phyloP scores from a whole-genome alignment of 1,140 invertebrate species.

The Spodoptera frugiperda region DNA sequence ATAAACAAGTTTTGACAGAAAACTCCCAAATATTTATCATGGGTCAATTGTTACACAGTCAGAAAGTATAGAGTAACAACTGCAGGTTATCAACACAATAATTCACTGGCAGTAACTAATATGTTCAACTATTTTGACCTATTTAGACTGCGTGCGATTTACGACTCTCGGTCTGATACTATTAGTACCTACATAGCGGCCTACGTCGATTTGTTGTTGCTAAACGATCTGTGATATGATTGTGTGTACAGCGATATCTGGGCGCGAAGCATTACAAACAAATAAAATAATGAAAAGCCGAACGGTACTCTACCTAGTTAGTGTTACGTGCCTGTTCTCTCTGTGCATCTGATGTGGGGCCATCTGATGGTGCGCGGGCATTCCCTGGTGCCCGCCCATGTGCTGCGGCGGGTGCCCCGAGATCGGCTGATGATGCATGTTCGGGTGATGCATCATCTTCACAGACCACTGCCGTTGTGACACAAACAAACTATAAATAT shows the following conservation, averaged over 20 bases:
- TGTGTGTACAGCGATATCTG: constrained; percentile 25
- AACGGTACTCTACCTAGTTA: constrained; percentile 79
- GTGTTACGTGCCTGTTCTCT: constrained; percentile 84
- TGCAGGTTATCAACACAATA: constrained; percentile 8
- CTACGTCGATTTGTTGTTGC: constrained; percentile 10
- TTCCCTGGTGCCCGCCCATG: constrained; percentile 76
- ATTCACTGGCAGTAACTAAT: not conserved
- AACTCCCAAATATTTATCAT: not conserved
- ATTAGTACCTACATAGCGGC: constrained; percentile 1
- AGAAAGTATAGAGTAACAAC: not conserved
- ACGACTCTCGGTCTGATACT: constrained; percentile 18
- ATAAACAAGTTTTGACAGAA: constrained; percentile 30
- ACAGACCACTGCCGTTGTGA: constrained; percentile 65
- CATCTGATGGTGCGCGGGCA: constrained; percentile 80
- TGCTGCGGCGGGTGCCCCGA: constrained; percentile 82
- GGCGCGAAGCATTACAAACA: constrained; percentile 51
- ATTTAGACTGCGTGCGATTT: constrained; percentile 15
- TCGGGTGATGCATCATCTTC: constrained; percentile 85
- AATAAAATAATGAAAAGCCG: constrained; percentile 74
- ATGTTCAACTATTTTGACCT: constrained; percentile 40
- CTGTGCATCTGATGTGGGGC: constrained; percentile 82
- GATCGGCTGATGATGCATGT: constrained; percentile 85
- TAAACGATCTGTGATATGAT: constrained; percentile 39
- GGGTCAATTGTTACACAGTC: not conserved
- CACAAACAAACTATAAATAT: constrained; percentile 69